A percentile compares a stretch with the other conserved stretches of the same genome.
Evolutionary conservation across 2,113 vertebrate genomes (phyloP).

Genomic region (Benitochromis conjunctus): DNA sequence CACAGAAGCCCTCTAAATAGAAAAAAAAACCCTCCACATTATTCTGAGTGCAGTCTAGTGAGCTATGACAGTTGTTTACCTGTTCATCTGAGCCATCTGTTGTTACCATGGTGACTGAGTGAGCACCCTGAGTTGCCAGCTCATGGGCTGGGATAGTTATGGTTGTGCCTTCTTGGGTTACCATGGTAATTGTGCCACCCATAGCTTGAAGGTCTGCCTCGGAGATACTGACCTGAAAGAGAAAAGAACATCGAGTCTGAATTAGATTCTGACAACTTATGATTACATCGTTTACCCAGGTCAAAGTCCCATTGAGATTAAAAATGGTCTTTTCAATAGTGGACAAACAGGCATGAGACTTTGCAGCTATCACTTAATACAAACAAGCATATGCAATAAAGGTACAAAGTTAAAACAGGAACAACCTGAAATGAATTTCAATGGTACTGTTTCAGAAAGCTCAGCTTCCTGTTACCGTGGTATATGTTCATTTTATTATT

Average conservation of each 20-base stretch:
- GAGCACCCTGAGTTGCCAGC: conserved; percentile 84
- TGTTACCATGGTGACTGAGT: conserved; percentile 94
- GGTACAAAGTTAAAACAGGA: background rate
- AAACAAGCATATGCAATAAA: background rate
- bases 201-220: conserved; percentile 93
- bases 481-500: background rate
- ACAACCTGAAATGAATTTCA: background rate
- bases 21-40: background rate
- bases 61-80: conserved; percentile 61
- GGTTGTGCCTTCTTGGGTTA: conserved; percentile 96
- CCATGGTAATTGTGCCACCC: conserved; percentile 96
- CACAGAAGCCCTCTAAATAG: background rate
- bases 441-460: background rate
- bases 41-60: background rate
- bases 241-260: background rate
- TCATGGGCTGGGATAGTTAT: conserved; percentile 96
- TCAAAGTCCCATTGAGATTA: background rate
- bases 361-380: background rate
- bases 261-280: background rate
- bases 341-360: background rate
- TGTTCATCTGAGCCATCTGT: conserved; percentile 90
- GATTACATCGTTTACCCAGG: background rate
- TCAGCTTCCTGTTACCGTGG: background rate
- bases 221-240: conserved; percentile 88
- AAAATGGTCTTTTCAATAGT: background rate